Conservation (phyloP, 2,113 vertebrate genomes). For the Phyllostomus discolor region DNA sequence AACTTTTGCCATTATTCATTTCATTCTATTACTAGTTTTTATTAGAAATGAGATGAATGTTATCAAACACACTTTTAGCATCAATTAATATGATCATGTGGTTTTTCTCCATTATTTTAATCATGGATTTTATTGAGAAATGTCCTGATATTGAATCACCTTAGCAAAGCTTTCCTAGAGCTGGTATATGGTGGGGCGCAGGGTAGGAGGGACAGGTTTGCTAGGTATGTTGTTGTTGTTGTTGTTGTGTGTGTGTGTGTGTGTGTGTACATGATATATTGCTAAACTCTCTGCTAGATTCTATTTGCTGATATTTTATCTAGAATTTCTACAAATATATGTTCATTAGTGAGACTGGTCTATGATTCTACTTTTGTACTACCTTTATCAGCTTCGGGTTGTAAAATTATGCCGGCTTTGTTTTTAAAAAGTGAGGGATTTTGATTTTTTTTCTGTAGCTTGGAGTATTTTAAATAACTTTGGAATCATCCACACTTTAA, state of each 20-base stretch:
- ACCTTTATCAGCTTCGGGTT: background rate
- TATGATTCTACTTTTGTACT: background rate
- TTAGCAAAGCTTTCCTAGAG: background rate
- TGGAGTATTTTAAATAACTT: background rate
- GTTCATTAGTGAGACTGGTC: background rate
- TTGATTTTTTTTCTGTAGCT: background rate
- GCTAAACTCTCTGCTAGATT: background rate
- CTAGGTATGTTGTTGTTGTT: background rate
- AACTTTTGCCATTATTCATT: background rate
- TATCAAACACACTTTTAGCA: background rate
- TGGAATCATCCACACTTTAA: background rate
- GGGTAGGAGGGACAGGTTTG: too few relatives aligned
- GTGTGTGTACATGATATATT: background rate
- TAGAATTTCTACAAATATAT: background rate
- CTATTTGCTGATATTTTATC: background rate
- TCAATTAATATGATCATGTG: background rate
- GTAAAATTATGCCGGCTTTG: background rate
- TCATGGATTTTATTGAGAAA: background rate
- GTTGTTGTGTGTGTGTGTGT: background rate
- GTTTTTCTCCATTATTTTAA: slow-evolving; percentile 12
- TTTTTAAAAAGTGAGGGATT: background rate
- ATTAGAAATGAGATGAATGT: background rate
- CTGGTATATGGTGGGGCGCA: background rate
- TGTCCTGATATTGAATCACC: background rate
- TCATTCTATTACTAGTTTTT: background rate